Evolutionary conservation across 2,797 vertebrate species (phyloP), one percentile per base, ranked within the genome.

Genomic region (Xenentodon cancila): DNA sequence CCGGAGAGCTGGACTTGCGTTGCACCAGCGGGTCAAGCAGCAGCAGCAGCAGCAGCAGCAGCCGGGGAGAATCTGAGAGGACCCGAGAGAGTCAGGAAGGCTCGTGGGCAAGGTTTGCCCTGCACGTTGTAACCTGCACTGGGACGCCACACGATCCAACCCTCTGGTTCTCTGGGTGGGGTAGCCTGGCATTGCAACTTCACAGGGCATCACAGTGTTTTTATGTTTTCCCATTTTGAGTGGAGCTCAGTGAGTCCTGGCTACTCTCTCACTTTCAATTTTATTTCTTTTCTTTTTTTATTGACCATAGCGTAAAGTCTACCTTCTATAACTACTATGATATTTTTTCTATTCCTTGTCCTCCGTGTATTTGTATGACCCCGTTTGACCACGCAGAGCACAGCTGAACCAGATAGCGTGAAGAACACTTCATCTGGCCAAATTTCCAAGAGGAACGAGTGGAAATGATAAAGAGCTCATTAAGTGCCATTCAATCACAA

Each of bases 181-280:
- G 87, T 90, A 81, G 86, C 86, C 82, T 85, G 85, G 88, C 81
- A 84, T 87, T 91, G 18, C 2, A 46, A 83, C 54, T 86, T 89
- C 86, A 69, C 65, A 47, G 77, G 84, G 89, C 4, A 61, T 49
- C 2, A 1, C 1, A 15, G 19, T 73, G 53, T 58, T 65, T 7
- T 21, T 32, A 20, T 55, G 47, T 40, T 47, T 25, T 27, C 34
- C 4, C 25, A n/a, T 30, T 51, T 19, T 37, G 40, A 53, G 51
- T 5, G 9, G 30, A 30, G 12, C 20, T 50, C 18, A 66, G 34
- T 50, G 7, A 64, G 15, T 30, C 12, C 15, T 30, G 6, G 15
- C 3, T 19, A 32, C 20, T 13, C 3, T 5, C 13, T 47, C 45
- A 47, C 20, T 21, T 47, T 9, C 3, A 21, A 40, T 13, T 15